Conservation (phyloP, 1,140 invertebrate species). For the Cydia pomonella region DNA sequence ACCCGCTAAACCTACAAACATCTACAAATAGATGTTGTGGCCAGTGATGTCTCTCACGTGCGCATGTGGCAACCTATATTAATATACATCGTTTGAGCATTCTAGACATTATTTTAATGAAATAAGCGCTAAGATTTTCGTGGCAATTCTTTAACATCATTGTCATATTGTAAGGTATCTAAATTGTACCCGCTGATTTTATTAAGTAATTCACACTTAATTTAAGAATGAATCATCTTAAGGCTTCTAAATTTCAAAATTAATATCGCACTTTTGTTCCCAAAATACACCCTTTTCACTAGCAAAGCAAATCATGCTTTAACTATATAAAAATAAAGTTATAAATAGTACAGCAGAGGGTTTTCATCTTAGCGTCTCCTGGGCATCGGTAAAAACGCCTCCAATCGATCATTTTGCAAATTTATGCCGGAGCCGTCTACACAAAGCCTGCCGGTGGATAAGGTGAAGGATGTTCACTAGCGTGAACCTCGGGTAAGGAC, state of each 20-base stretch:
- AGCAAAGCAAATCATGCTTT: not conserved
- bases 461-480: slow-evolving; percentile 26
- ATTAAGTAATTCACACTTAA: too few species aligned
- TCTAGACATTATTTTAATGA: too few species aligned
- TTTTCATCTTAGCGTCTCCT: slow-evolving; percentile 15
- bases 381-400: slow-evolving; percentile 18
- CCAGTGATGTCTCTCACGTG: too few species aligned
- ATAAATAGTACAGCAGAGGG: not conserved
- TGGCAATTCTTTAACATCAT: too few species aligned
- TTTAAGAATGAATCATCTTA: too few species aligned
- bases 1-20: too few species aligned
- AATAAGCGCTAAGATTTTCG: too few species aligned
- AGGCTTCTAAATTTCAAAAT: not conserved
- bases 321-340: not conserved
- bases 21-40: too few species aligned
- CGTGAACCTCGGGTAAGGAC: slow-evolving; percentile 19
- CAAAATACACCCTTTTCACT: not conserved
- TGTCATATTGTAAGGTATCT: too few species aligned
- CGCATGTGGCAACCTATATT: too few species aligned
- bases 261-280: not conserved
- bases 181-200: too few species aligned
- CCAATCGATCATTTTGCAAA: slow-evolving; percentile 32
- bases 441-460: slow-evolving; percentile 30
- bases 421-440: slow-evolving; percentile 31
- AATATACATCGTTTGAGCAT: too few species aligned